Evolutionary conservation across 2,113 vertebrate genomes (phyloP).

Genomic region (Myiozetetes cayanensis): DNA sequence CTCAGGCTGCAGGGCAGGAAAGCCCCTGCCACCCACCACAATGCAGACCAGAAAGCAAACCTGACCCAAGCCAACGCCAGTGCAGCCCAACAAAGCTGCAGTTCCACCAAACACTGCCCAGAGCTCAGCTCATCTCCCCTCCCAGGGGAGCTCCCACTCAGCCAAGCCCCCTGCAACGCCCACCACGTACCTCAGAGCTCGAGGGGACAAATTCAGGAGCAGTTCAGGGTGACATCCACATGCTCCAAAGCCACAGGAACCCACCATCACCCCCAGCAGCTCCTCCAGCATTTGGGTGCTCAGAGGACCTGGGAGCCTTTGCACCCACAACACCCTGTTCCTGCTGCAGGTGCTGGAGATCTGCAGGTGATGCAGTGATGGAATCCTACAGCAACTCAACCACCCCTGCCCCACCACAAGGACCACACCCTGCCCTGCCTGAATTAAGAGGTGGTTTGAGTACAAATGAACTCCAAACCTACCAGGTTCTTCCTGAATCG

Average conservation of each 20-base stretch:
- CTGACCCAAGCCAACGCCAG: neutral
- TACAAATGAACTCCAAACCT: conserved; percentile 2
- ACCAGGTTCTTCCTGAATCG: neutral
- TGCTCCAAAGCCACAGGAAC: rapidly evolving
- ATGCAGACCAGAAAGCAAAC: neutral
- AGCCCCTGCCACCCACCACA: no score
- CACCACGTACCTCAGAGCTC: neutral
- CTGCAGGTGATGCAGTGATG: neutral
- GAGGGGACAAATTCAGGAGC: neutral
- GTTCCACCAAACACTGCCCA: neutral
- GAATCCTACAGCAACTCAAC: neutral
- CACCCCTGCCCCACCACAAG: neutral
- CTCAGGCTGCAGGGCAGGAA: neutral
- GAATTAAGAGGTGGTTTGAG: neutral
- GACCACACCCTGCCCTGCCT: neutral
- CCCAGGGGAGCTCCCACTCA: neutral
- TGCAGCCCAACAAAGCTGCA: neutral
- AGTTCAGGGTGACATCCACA: rapidly evolving
- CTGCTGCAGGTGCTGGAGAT: neutral
- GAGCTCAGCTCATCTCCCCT: neutral
- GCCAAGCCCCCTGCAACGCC: neutral
- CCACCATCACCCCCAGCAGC: neutral
- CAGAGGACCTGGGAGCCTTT: neutral
- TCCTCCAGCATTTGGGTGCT: neutral
- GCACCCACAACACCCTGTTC: neutral